Evolutionary conservation across 2,888 invertebrate species (phyloP).

Genomic region (Sesamia inferens): DNA sequence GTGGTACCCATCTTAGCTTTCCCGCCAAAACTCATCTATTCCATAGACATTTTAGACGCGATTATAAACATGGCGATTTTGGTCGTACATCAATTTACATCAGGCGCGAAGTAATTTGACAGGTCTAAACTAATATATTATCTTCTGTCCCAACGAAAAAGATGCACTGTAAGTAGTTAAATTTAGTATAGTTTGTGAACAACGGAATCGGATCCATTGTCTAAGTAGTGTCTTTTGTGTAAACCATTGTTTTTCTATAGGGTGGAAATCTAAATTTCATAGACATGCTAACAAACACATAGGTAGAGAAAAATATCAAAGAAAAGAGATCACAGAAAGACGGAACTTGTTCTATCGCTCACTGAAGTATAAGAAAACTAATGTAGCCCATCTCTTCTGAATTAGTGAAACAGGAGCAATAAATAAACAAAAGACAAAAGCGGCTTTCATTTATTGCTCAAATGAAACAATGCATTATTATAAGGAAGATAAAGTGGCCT

Average conservation of each 20-base stretch:
- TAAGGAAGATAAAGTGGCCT: slow-evolving; percentile 21
- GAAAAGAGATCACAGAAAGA: not conserved
- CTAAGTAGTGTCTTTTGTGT: not conserved
- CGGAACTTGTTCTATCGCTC: not conserved
- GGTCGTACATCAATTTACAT: no score
- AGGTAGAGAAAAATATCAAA: not conserved
- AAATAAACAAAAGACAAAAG: slow-evolving; percentile 17
- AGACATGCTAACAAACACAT: not conserved
- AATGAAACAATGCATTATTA: slow-evolving; percentile 13
- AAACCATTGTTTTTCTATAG: not conserved
- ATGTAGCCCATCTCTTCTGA: not conserved
- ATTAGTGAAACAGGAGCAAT: slow-evolving; percentile 10
- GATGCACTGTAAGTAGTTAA: no score
- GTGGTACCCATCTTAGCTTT: no score
- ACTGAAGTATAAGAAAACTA: slow-evolving; percentile 2
- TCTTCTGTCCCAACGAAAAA: no score
- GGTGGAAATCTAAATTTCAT: not conserved
- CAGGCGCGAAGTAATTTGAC: no score
- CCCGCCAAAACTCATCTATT: no score
- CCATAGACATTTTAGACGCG: no score
- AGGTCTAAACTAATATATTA: no score
- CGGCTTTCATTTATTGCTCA: slow-evolving; percentile 3
- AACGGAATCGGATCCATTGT: no score
- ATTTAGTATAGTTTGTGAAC: no score
- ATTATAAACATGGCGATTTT: no score